phyloP scores from a whole-genome alignment of 92 coral and sea anemone species.

The Montipora capitata region DNA sequence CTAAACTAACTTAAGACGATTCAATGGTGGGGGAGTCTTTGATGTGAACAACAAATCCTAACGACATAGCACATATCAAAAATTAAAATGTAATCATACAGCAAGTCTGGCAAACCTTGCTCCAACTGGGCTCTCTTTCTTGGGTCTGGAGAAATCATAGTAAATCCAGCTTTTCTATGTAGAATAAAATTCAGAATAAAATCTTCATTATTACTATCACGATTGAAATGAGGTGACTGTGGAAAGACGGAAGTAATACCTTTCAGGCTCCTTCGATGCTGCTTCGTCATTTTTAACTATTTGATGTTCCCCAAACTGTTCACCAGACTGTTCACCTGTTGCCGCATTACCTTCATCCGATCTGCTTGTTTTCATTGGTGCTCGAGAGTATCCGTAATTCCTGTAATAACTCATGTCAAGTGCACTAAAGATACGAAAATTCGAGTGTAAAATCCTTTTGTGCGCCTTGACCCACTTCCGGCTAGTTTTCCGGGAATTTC shows the following conservation, averaged over 20 bases:
- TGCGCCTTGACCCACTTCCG: no score
- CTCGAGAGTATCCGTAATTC: neutral
- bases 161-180: slow-evolving; percentile 33
- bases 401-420: slow-evolving; percentile 23
- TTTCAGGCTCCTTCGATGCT: neutral
- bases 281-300: neutral
- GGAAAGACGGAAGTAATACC: neutral
- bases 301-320: neutral
- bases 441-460: no score
- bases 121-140: slow-evolving; percentile 25
- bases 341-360: neutral
- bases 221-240: neutral
- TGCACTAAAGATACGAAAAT: no score
- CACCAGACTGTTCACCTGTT: neutral
- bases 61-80: neutral
- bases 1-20: neutral
- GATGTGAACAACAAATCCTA: neutral
- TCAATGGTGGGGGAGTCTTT: neutral
- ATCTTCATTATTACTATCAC: neutral
- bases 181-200: neutral
- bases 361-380: neutral
- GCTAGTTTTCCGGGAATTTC: no score
- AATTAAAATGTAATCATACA: neutral
- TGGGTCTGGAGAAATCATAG: slow-evolving; percentile 45
- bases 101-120: slow-evolving; percentile 4